Evolutionary conservation across 2,113 vertebrate species (phyloP).

Genomic region (Urocynchramus pylzowi): DNA sequence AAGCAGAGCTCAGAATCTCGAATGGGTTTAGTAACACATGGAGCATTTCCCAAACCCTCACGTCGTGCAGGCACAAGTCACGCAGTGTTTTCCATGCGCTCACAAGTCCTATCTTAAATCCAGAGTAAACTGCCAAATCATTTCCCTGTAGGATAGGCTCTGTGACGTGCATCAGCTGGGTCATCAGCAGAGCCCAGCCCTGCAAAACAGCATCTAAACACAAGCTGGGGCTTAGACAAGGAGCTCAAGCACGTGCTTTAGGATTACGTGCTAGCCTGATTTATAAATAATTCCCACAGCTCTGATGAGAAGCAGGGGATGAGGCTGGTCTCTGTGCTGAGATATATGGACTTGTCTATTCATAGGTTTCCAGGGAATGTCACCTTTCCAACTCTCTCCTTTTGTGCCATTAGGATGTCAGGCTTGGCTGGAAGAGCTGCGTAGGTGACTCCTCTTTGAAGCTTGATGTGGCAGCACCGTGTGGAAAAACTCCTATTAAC

Average conservation of each 20-base stretch:
- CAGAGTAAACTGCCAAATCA: neutral
- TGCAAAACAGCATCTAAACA: neutral
- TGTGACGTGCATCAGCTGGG: neutral
- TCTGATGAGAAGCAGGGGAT: neutral
- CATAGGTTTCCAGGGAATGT: neutral
- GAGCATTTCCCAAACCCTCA: neutral
- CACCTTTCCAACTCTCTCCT: neutral
- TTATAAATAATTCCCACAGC: neutral
- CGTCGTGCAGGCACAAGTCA: neutral
- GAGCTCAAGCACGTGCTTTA: neutral
- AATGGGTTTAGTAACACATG: neutral
- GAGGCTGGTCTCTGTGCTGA: neutral
- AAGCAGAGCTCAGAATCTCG: neutral
- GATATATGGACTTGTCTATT: accelerated
- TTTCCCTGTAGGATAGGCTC: neutral
- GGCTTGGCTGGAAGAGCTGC: neutral
- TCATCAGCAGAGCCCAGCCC: neutral
- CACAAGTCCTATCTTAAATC: neutral
- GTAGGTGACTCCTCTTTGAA: neutral
- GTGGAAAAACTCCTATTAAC: neutral
- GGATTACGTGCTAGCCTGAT: neutral
- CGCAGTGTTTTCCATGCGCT: neutral
- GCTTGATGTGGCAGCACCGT: accelerated
- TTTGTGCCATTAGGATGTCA: neutral
- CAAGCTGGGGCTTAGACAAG: neutral